Base-by-base conservation (phyloP, 2,888 invertebrate species). In the Gibbula magus region DNA sequence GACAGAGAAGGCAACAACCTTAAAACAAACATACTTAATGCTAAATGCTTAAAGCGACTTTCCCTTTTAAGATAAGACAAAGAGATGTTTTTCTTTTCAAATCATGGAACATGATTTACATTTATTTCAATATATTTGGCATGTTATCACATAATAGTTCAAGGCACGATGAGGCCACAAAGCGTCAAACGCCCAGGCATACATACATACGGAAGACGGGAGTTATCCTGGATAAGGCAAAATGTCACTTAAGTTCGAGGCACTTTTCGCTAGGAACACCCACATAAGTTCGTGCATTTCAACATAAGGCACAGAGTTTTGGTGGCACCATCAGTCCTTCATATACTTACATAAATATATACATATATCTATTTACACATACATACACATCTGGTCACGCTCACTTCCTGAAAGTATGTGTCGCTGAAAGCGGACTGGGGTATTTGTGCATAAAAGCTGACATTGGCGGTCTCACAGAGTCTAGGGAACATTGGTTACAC, bases 401-500 rank as follows among this genome's bases (percentile, higher is more conserved):
- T 76, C 35, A 76, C 29, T 77, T 77, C 61, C 77, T 35, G 61
- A 77, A 77, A 5, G 56, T 61, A 13, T 32, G 32, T n/a, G 77
- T 10, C 10, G 76, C n/a, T n/a, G 61, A 39, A 20, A 66, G 54
- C 22, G 32, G 54, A 18, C 61, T 39, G n/a, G 77, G 56, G 54
- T 77, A 75, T 53, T 81, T 81, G 35, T 56, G 74, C 5, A 45
- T 18, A 22, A 70, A 66, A 4, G 77, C 56, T 20, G 79, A 20
- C 18, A 76, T 80, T 10, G 85, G 79, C 20, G 81, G 70, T 61
- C 83, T 70, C 78, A 82, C 75, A 4, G 86, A 80, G 73, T 85
- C 83, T 45, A 81, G 39, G 61, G 87, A 81, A 81, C 89, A 89
- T 45, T 89, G 87, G 53, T 78, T 84, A 76, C 89, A 89, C 78